Percentiles rank a stretch among this genome's conserved stretches.
phyloP scores from a whole-genome alignment of 2,888 invertebrate genomes.

The Calliopum simillimum region DNA sequence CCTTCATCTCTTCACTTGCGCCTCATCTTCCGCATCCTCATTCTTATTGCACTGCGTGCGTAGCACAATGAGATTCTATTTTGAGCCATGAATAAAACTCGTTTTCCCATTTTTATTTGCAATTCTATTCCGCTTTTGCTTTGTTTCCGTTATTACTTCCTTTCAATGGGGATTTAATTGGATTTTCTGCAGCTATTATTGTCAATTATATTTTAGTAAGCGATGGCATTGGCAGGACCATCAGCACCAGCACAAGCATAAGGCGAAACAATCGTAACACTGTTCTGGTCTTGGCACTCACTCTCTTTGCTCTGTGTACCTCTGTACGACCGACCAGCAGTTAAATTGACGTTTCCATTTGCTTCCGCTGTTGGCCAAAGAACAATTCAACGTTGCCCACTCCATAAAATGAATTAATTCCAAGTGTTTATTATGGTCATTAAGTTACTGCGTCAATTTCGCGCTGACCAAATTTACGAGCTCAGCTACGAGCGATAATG shows the following conservation, averaged over 20 bases:
- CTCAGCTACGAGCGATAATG: no score
- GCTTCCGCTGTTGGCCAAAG: conserved; percentile 16
- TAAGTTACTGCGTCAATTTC: conserved; percentile 46
- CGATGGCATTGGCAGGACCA: conserved; percentile 3
- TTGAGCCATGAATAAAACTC: conserved; percentile 9
- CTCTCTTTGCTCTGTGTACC: no score
- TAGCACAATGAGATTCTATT: background rate
- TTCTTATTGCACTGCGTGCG: background rate
- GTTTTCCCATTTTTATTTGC: conserved; percentile 31
- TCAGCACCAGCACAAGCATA: conserved; percentile 9
- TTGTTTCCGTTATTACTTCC: conserved; percentile 62
- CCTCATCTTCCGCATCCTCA: background rate
- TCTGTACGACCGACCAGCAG: background rate
- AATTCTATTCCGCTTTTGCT: conserved; percentile 47
- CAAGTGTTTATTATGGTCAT: conserved; percentile 65
- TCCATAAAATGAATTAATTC: conserved; percentile 62
- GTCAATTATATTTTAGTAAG: conserved; percentile 54
- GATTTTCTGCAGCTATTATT: conserved; percentile 63
- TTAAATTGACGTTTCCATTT: background rate
- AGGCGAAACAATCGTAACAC: conserved; percentile 19
- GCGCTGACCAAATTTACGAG: background rate
- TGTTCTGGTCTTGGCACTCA: conserved; percentile 1
- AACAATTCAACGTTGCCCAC: conserved; percentile 19
- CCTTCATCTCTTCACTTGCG: background rate
- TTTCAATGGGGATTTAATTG: conserved; percentile 65